These are phyloP conservation scores for Picus viridis DNA, from an alignment of 2,797 vertebrate species.

Conservation along the genomic window DNA sequence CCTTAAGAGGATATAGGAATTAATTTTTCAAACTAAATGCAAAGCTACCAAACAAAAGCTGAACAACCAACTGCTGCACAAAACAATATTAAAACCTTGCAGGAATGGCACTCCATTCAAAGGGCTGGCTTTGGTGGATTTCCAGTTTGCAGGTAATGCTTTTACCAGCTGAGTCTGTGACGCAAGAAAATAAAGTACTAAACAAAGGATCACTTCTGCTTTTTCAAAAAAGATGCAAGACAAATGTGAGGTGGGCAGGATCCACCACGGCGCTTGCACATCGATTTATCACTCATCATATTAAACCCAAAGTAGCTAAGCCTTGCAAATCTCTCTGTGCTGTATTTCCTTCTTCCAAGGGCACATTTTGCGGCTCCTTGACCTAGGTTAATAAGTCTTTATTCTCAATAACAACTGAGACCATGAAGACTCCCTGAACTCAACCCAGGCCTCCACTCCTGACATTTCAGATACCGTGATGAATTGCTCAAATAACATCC, in stretches of 20 bases:
- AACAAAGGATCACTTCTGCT: slow-evolving; percentile 3
- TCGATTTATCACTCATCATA: slow-evolving; percentile 26
- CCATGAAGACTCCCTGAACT: slow-evolving; percentile 29
- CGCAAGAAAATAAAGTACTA: neutral
- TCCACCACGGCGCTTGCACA: neutral
- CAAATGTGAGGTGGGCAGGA: neutral
- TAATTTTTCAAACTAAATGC: slow-evolving; percentile 46
- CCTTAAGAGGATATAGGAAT: slow-evolving; percentile 30
- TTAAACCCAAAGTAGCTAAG: slow-evolving; percentile 47
- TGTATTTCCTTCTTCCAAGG: slow-evolving; percentile 44
- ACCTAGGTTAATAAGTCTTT: slow-evolving; percentile 66
- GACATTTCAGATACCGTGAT: slow-evolving; percentile 21
- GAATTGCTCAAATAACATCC: slow-evolving; percentile 46
- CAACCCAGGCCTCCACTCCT: neutral
- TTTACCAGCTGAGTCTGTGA: neutral
- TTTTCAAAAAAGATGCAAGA: slow-evolving; percentile 23
- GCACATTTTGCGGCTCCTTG: slow-evolving; percentile 35
- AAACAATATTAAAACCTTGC: neutral
- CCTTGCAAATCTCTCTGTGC: slow-evolving; percentile 24
- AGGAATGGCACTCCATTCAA: neutral
- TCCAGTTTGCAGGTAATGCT: neutral
- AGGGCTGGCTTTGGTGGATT: neutral
- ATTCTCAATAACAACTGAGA: slow-evolving; percentile 56
- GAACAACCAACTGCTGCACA: neutral
- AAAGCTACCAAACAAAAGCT: neutral